phyloP scores from a whole-genome alignment of 2,113 vertebrate species.

The Psettodes erumei region DNA sequence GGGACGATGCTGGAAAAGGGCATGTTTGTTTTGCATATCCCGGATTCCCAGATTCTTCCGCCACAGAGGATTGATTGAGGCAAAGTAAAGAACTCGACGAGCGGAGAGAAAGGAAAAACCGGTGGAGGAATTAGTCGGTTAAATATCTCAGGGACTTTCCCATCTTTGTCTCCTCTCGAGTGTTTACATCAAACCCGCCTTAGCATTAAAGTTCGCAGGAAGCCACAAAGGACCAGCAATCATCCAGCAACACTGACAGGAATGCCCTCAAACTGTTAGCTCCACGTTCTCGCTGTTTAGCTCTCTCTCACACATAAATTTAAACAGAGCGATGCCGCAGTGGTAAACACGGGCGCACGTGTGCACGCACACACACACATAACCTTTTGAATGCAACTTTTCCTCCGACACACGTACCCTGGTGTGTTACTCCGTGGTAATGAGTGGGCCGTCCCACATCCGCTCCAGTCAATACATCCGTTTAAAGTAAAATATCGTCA shows the following conservation, averaged over 20 bases:
- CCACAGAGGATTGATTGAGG: constrained; percentile 52
- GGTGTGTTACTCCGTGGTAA: constrained; percentile 17
- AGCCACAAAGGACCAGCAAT: constrained; percentile 63
- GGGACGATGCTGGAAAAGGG: constrained; percentile 51
- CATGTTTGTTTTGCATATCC: constrained; percentile 64
- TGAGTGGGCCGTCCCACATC: constrained; percentile 11
- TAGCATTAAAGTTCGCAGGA: constrained; percentile 65
- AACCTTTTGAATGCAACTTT: not conserved
- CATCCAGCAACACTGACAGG: constrained; percentile 65
- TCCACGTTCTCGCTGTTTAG: constrained; percentile 37
- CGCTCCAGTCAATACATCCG: constrained; percentile 40
- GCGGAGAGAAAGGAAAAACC: constrained; percentile 41
- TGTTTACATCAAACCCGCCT: constrained; percentile 64
- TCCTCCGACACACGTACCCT: not conserved
- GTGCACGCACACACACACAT: not conserved
- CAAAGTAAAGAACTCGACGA: constrained; percentile 48
- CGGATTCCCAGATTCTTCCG: constrained; percentile 65
- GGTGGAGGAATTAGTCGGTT: constrained; percentile 69
- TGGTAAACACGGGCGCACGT: constrained; percentile 20
- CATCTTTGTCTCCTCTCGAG: constrained; percentile 59
- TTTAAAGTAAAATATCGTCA: constrained; percentile 45
- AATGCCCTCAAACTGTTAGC: constrained; percentile 75
- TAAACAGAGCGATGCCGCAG: constrained; percentile 28
- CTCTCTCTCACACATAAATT: constrained; percentile 21
- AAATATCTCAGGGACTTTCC: constrained; percentile 76